Evolutionary conservation across 2,888 invertebrate genomes (phyloP), one percentile per base, ranked within the genome.

Genomic region (Amblyjoppa proteus): DNA sequence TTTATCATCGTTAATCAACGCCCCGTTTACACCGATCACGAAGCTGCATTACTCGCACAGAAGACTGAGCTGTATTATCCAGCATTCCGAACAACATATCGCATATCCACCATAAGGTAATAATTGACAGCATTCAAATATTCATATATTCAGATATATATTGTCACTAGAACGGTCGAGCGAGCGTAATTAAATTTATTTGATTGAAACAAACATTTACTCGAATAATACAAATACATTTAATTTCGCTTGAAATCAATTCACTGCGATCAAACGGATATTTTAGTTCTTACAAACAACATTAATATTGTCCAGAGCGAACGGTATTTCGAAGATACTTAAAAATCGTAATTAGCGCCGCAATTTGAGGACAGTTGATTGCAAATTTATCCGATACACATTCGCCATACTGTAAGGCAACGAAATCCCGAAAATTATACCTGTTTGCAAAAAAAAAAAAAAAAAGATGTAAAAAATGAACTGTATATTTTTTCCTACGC

Each of bases 61-160:
- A 90, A 90, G 91, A 91, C 90, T 89, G 91, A 92, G 90, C 89
- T 90, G 91, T 88, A 88, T 90, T 83, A 90, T 90, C 86, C 89
- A 87, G 86, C 91, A 90, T 88, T 90, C 88, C 86, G 88, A 92
- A 91, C 89, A 90, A 92, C 92, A 91, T 92, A 92, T 92, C 91
- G 92, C 92, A 90, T 91, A 92, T 90, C 92, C 90, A 90, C 91
- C 92, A 89, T 92, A 92, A 92, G 92, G 92, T 92, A 89, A 56
- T 41, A 3, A 66, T 77, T 45, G 13, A 31, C 4, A 13, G 16
- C 38, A 38, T 20, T 38, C n/a, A 77, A 66, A 38, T 77, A 51
- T 71, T 45, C n/a, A 34, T 16, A 25, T 4, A 69, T 38, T 70
- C 28, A 16, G 13, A 25, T 70, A 41, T 70, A 49, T 3, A 16